Conservation (phyloP, 1,140 invertebrate species). For the Stegodyphus dumicola region DNA sequence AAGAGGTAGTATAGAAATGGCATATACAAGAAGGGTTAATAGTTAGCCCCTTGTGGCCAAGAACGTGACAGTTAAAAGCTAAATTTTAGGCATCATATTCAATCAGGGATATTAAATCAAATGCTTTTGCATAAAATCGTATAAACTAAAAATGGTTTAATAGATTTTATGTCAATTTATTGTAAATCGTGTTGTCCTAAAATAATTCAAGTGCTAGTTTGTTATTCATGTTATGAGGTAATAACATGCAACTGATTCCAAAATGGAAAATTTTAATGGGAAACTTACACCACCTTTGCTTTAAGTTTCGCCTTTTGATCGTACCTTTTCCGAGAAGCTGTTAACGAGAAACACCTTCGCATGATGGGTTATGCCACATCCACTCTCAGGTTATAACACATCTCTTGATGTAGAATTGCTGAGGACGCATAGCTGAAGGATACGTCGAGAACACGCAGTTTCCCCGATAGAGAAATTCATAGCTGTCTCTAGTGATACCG, state of each 20-base stretch:
- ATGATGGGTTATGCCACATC: conserved; percentile 34
- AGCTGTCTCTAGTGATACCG: neutral
- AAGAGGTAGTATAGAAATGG: too few species aligned
- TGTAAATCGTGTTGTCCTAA: too few species aligned
- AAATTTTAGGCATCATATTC: too few species aligned
- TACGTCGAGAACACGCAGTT: neutral
- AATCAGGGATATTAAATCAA: too few species aligned
- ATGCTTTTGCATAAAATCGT: too few species aligned
- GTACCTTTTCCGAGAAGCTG: neutral
- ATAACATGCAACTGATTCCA: neutral
- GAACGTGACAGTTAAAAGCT: too few species aligned
- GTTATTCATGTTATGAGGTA: too few species aligned
- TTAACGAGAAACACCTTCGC: conserved; percentile 18
- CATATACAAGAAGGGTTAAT: too few species aligned
- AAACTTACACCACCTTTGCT: neutral
- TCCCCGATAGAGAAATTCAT: conserved; percentile 4
- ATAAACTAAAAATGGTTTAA: too few species aligned
- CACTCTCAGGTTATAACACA: conserved; percentile 27
- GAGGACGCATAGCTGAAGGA: neutral
- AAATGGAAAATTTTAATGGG: neutral
- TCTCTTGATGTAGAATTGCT: conserved; percentile 32
- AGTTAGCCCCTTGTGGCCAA: too few species aligned
- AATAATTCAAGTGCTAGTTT: too few species aligned
- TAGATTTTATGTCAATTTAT: too few species aligned
- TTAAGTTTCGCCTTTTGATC: neutral